Conservation (phyloP, 2,888 invertebrate species). For the Idaea dimidiata region DNA sequence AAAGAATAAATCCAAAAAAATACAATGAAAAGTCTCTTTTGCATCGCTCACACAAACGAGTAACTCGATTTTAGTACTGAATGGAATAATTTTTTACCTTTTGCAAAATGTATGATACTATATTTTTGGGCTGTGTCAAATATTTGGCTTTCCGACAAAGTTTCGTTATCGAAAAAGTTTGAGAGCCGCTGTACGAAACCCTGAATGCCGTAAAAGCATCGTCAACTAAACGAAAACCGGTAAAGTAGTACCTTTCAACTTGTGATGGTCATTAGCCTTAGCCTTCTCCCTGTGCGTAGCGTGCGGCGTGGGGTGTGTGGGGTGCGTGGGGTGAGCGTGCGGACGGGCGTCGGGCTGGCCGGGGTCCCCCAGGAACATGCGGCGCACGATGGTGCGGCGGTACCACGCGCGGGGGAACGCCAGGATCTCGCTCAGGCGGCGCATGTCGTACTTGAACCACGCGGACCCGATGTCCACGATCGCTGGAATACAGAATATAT, state of each 20-base stretch:
- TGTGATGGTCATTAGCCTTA: conserved; percentile 62
- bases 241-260: conserved; percentile 67
- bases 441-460: conserved; percentile 99
- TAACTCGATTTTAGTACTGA: too few relatives aligned
- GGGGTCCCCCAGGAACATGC: conserved; percentile 96
- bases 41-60: too few relatives aligned
- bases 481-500: conserved; percentile 72
- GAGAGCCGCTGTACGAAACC: too few relatives aligned
- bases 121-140: too few relatives aligned
- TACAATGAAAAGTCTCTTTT: too few relatives aligned
- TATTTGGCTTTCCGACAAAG: too few relatives aligned
- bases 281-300: conserved; percentile 69
- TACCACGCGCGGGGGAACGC: conserved; percentile 99
- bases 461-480: conserved; percentile 97
- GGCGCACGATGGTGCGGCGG: conserved; percentile 93
- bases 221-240: too few relatives aligned
- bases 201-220: too few relatives aligned
- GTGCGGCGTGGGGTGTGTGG: conserved; percentile 38
- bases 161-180: too few relatives aligned
- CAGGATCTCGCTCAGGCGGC: conserved; percentile 96
- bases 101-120: too few relatives aligned
- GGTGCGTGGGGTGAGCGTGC: neutral
- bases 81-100: too few relatives aligned
- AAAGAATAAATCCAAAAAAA: too few relatives aligned
- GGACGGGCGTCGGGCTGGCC: conserved; percentile 73